Percentiles rank a stretch among this genome's conserved stretches.
Evolutionary conservation across 1,140 invertebrate species (phyloP).

Genomic region (Lethocerus indicus): DNA sequence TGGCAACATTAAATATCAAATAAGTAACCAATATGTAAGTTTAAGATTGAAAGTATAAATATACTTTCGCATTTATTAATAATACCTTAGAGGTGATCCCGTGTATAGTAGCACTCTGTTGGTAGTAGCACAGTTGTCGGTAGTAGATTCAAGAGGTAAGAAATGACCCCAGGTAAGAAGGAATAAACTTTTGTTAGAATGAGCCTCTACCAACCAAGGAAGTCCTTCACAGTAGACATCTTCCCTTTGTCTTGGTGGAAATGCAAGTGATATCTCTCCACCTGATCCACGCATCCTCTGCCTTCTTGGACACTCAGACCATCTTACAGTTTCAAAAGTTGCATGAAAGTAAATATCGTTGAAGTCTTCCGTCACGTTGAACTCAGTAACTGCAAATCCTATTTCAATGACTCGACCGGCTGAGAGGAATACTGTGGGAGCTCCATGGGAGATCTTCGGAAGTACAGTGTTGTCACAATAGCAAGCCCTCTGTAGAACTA

Average conservation of each 20-base stretch:
- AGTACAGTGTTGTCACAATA: constrained; percentile 56
- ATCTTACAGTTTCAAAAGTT: constrained; percentile 43
- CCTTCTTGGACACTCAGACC: constrained; percentile 41
- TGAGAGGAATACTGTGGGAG: constrained; percentile 43
- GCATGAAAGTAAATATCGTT: constrained; percentile 63
- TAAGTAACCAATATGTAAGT: background rate
- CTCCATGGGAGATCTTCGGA: constrained; percentile 40
- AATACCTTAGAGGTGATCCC: constrained; percentile 24
- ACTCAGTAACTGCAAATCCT: constrained; percentile 48
- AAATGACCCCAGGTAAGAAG: constrained; percentile 40
- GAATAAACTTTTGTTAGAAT: constrained; percentile 52
- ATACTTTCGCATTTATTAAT: background rate
- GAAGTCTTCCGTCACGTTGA: constrained; percentile 67
- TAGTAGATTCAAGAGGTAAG: constrained; percentile 18
- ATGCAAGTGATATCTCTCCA: constrained; percentile 43
- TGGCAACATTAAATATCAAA: constrained; percentile 16
- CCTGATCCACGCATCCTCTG: constrained; percentile 47
- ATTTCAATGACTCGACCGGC: constrained; percentile 41
- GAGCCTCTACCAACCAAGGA: constrained; percentile 61
- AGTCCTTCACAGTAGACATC: constrained; percentile 42
- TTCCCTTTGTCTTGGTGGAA: constrained; percentile 26
- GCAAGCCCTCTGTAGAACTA: constrained; percentile 43
- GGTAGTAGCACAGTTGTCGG: constrained; percentile 36
- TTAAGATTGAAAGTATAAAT: constrained; percentile 1
- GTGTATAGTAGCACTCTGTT: constrained; percentile 59